These are phyloP conservation scores for Cyclophora albipunctata DNA, from an alignment of 2,888 invertebrate genomes.

Conservation along the genomic window DNA sequence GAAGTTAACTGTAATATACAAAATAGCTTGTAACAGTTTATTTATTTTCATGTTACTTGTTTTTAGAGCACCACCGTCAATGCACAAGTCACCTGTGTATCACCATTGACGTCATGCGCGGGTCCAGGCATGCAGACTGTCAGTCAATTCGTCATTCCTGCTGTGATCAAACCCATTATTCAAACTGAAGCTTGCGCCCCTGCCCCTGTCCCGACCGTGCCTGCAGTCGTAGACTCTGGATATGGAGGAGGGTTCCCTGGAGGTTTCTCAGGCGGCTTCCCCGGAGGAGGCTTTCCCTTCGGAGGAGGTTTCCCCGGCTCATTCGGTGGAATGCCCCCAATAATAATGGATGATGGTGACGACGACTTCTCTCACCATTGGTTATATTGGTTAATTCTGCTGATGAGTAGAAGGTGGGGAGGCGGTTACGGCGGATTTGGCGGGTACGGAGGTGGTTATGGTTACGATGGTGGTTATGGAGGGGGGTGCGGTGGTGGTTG, in stretches of 20 bases:
- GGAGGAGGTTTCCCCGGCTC: conserved; percentile 5
- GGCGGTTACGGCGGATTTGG: conserved; percentile 15
- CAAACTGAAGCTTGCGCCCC: conserved; percentile 18
- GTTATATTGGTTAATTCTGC: conserved; percentile 41
- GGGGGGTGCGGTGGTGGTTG: conserved; percentile 19
- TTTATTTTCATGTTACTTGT: no score
- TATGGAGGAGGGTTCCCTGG: conserved; percentile 4
- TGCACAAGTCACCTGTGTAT: no score
- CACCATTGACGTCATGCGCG: conserved; percentile 5
- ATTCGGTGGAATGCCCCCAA: conserved; percentile 28
- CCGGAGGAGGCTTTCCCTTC: conserved; percentile 3
- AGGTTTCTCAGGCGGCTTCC: conserved; percentile 3
- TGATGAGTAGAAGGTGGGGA: conserved; percentile 26
- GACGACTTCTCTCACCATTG: conserved; percentile 27
- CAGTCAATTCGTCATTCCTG: conserved; percentile 42
- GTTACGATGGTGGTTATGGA: conserved; percentile 14
- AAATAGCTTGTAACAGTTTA: no score
- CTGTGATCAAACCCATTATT: conserved; percentile 36
- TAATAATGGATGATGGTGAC: conserved; percentile 28
- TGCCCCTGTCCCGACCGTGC: conserved; percentile 8
- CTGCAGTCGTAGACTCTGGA: conserved; percentile 14
- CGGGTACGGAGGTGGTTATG: conserved; percentile 4
- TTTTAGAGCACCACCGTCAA: no score
- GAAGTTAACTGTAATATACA: no score
- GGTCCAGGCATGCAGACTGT: conserved; percentile 16